A percentile compares a stretch with the other conserved stretches of the same genome.
Evolutionary conservation across 2,797 vertebrate species (phyloP).

Genomic region (Ciconia nigra): DNA sequence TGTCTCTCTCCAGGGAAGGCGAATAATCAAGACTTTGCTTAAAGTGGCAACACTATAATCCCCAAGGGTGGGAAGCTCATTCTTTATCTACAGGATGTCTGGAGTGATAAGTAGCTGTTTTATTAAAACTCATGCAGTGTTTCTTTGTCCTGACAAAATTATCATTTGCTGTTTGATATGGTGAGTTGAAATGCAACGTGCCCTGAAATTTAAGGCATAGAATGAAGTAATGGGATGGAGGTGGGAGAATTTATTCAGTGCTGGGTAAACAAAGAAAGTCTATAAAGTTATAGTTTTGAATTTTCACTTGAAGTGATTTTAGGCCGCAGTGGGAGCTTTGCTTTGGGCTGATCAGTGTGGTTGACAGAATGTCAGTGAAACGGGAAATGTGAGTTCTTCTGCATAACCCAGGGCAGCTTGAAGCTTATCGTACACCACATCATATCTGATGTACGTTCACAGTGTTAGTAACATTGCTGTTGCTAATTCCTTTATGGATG

Average conservation of each 20-base stretch:
- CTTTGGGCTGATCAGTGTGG: not conserved
- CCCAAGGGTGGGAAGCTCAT: slow-evolving; percentile 31
- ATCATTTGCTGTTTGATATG: not conserved
- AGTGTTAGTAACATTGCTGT: not conserved
- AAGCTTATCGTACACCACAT: not conserved
- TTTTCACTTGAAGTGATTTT: not conserved
- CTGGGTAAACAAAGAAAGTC: not conserved
- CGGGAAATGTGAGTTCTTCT: not conserved
- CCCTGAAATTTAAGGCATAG: not conserved
- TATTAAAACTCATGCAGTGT: slow-evolving; percentile 1
- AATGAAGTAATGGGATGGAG: not conserved
- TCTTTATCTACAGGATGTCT: slow-evolving; percentile 60
- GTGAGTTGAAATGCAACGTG: not conserved
- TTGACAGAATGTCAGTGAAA: not conserved
- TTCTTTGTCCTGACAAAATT: slow-evolving; percentile 30
- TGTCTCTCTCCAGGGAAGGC: slow-evolving; percentile 29
- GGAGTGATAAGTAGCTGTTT: slow-evolving; percentile 49
- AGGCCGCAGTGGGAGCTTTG: not conserved
- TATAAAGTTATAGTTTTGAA: not conserved
- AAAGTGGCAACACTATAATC: slow-evolving; percentile 48
- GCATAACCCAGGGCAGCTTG: not conserved
- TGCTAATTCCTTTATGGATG: not conserved
- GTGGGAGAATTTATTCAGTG: not conserved
- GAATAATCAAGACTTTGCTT: slow-evolving; percentile 61
- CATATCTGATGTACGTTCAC: not conserved